phyloP scores from a whole-genome alignment of 30 jellyfish, hydroid and myxozoan genomes.

The Sanderia malayensis region DNA sequence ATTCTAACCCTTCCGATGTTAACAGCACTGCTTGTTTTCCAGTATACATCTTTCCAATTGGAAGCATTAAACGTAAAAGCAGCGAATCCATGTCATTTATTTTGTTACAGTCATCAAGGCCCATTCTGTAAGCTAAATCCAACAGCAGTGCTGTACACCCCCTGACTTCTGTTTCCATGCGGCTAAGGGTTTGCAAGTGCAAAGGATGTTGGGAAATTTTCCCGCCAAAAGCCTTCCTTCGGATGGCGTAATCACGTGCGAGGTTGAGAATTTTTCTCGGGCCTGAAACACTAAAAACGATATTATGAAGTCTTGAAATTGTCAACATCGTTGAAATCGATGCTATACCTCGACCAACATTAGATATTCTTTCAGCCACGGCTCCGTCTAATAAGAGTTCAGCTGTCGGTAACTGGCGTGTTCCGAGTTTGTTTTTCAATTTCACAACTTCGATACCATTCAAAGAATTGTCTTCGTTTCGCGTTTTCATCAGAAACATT shows the following conservation, averaged over 20 bases:
- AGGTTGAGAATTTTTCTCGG: conserved; percentile 63
- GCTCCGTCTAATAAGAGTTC: conserved; percentile 80
- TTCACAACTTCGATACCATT: conserved; percentile 78
- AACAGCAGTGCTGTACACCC: conserved; percentile 68
- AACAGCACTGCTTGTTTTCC: conserved; percentile 79
- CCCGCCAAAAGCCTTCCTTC: conserved; percentile 80
- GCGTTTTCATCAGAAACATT: conserved; percentile 72
- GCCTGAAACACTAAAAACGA: conserved; percentile 62
- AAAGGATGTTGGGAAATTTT: conserved; percentile 46
- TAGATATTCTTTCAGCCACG: conserved; percentile 55
- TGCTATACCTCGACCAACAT: conserved; percentile 79
- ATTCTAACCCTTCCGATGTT: conserved; percentile 87
- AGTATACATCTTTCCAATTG: conserved; percentile 85
- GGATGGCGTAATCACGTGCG: conserved; percentile 69
- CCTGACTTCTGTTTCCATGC: conserved; percentile 63
- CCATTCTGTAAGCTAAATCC: conserved; percentile 61
- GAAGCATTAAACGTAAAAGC: conserved; percentile 78
- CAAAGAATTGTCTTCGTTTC: conserved; percentile 44
- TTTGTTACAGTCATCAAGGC: conserved; percentile 60
- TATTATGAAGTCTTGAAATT: conserved; percentile 75
- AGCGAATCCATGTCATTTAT: conserved; percentile 61
- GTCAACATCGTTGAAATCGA: conserved; percentile 83
- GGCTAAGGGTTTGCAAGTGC: conserved; percentile 71
- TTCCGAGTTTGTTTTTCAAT: conserved; percentile 82
- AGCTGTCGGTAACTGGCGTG: conserved; percentile 90